Percentiles rank a stretch among this genome's conserved stretches.
phyloP scores from a whole-genome alignment of 2,888 invertebrate species.

The Unio pictorum region DNA sequence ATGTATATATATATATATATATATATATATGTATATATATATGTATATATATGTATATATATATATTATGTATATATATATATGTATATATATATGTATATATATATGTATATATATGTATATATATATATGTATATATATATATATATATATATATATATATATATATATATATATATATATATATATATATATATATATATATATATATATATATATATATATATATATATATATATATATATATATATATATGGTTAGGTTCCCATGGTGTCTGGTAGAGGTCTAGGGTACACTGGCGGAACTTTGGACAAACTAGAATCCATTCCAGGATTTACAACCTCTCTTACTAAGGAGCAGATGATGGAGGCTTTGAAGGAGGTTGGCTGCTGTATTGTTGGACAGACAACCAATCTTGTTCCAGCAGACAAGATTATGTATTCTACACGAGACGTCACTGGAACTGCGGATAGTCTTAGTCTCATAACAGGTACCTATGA shows the following conservation, averaged over 20 bases:
- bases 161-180: neutral
- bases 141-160: too few species aligned
- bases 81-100: too few species aligned
- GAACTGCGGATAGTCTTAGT: conserved; percentile 73
- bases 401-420: conserved; percentile 73
- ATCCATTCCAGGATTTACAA: conserved; percentile 74
- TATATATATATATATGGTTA: conserved; percentile 20
- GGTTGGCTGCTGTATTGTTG: conserved; percentile 75
- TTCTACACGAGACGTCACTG: conserved; percentile 74
- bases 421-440: conserved; percentile 75
- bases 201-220: neutral
- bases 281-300: conserved; percentile 75
- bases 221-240: neutral
- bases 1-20: neutral
- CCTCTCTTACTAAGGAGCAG: conserved; percentile 61
- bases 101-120: neutral
- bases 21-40: neutral
- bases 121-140: neutral
- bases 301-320: conserved; percentile 77
- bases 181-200: neutral
- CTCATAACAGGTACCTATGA: conserved; percentile 72
- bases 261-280: conserved; percentile 77
- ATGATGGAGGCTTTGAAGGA: conserved; percentile 68
- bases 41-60: neutral
- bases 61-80: neutral